Conservation (phyloP, 2,888 invertebrate genomes). For the Vesta saturnalis region DNA sequence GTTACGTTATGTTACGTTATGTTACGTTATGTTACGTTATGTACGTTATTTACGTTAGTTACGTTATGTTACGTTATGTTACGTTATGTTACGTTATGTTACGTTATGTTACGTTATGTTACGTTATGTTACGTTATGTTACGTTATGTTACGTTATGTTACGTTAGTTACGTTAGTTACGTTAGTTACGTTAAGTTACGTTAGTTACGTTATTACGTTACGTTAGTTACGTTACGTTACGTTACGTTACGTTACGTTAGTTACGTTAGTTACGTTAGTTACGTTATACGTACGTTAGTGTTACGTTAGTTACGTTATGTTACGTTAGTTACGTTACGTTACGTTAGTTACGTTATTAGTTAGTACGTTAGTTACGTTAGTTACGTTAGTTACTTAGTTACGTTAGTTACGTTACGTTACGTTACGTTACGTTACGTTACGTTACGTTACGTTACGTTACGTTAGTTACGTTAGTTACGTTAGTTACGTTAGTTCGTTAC, state of each 20-base stretch:
- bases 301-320: neutral
- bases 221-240: too few species aligned
- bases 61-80: slow-evolving; percentile 5
- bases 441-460: too few species aligned
- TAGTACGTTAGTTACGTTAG: neutral
- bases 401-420: neutral
- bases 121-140: neutral
- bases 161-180: too few species aligned
- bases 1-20: slow-evolving; percentile 4
- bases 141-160: too few species aligned
- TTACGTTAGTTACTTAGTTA: neutral
- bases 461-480: too few species aligned
- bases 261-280: too few species aligned
- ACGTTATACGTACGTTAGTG: too few species aligned
- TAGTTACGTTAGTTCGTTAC: too few species aligned
- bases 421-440: too few species aligned
- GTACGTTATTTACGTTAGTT: neutral
- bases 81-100: neutral
- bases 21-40: too few species aligned
- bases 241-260: neutral
- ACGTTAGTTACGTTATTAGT: neutral
- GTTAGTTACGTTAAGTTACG: too few species aligned
- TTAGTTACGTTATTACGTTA: too few species aligned
- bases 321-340: slow-evolving; percentile 2
- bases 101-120: neutral